Evolutionary conservation across 2,113 vertebrate species (phyloP), one percentile per base, ranked within the genome.

Genomic region (Gasterosteus nipponicus): DNA sequence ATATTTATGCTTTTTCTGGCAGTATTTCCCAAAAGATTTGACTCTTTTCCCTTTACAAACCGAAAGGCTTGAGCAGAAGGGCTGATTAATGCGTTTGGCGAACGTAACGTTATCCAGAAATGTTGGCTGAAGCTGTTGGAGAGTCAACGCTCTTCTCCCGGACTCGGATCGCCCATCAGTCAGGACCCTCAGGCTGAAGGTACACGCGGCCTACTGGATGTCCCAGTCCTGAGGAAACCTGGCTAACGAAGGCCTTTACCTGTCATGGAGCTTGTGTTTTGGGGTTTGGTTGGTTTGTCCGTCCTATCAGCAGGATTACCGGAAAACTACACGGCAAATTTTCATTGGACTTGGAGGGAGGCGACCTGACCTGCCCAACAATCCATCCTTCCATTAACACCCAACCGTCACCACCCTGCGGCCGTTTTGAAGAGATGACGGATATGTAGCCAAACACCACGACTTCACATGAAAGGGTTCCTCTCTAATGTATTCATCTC

Each of bases 401-500:
- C 33, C 33, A 59, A 12, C 15, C 44, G 18, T 49, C 22, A 26
- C 22, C 22, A 26, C 22, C 22, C 22, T 26, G 22, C 22, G 22
- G 22, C 22, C 22, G 22, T 26, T 26, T 26, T 26, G 22, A 26
- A 26, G 22, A 26, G 22, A 26, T 26, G 22, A 26, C 22, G 22
- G 22, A 26, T 26, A 26, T 26, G 22, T 26, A 26, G 22, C 1
- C 22, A 1, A 26, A 26, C 22, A 19, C 3, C 2, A 26, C 14
- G 35, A 62, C 35, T 33, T 15, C 5, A 39, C 41, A 11, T 26
- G 10, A 71, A 31, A 56, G n/a, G 51, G 41, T 63, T 69, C 15
- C 10, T 16, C 8, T 33, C 22, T 33, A 1, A 29, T 44, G 29
- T 69, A 61, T 81, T 61, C 56, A 77, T 51, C 54, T 60, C 10